Conservation (phyloP, 2,113 vertebrate genomes). For the Lontra canadensis region DNA sequence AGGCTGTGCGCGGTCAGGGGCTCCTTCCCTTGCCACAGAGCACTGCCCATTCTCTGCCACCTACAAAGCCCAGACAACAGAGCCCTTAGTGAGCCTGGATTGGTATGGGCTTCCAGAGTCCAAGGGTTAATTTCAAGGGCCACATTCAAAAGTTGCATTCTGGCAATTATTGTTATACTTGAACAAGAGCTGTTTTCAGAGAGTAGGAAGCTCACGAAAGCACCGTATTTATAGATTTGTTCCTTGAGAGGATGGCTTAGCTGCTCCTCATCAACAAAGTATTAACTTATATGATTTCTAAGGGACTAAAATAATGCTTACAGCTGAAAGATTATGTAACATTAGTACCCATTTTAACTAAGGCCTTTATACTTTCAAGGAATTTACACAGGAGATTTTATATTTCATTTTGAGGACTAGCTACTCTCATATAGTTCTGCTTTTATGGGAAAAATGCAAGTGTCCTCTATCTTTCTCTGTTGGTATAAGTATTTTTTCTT, state of each 20-base stretch:
- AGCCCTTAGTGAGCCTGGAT: neutral
- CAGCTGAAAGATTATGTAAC: conserved; percentile 7
- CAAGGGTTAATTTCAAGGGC: neutral
- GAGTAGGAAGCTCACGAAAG: neutral
- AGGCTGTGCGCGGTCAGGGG: neutral
- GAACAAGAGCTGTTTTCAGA: conserved; percentile 18
- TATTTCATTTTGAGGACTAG: conserved; percentile 19
- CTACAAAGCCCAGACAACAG: neutral
- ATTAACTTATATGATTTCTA: neutral
- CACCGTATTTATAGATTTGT: neutral
- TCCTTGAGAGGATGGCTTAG: conserved; percentile 25
- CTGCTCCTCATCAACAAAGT: neutral
- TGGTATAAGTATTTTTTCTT: neutral
- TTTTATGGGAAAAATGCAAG: conserved; percentile 11
- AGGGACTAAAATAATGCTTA: conserved; percentile 26
- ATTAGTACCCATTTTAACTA: neutral
- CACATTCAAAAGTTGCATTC: neutral
- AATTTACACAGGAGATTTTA: neutral
- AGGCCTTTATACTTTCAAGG: neutral
- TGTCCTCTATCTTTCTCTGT: neutral
- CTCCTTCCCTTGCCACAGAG: neutral
- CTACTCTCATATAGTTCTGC: neutral
- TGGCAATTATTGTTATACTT: neutral
- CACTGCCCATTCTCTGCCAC: neutral
- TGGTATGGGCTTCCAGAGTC: neutral